Conservation (phyloP, 2,113 vertebrate species). For the Brachyhypopomus gauderio region DNA sequence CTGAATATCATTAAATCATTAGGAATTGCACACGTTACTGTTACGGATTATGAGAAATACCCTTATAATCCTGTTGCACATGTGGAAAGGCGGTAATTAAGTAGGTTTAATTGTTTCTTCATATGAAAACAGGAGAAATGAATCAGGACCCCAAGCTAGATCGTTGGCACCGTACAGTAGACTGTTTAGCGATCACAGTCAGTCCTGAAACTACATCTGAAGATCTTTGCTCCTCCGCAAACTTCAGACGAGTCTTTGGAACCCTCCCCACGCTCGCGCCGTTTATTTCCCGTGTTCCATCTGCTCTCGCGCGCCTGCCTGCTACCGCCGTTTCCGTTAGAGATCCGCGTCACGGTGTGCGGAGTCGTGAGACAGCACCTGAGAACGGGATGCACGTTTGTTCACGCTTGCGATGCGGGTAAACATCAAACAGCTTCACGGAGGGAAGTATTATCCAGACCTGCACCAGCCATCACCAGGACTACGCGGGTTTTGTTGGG, state of each 20-base stretch:
- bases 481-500: too few relatives aligned
- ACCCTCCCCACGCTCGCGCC: background rate
- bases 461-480: background rate
- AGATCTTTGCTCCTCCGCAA: background rate
- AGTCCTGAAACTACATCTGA: slow-evolving; percentile 2
- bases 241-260: background rate
- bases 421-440: slow-evolving; percentile 2
- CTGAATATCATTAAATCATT: too few relatives aligned
- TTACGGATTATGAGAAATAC: too few relatives aligned
- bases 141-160: background rate
- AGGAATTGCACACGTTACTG: too few relatives aligned
- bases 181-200: background rate
- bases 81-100: background rate
- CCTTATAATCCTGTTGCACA: too few relatives aligned
- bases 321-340: background rate
- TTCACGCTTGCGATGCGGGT: slow-evolving; percentile 7
- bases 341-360: background rate
- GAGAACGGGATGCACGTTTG: background rate
- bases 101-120: background rate
- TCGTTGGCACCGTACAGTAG: too few relatives aligned
- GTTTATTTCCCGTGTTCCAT: slow-evolving; percentile 30
- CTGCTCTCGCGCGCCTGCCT: background rate
- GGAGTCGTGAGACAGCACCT: too few relatives aligned
- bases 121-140: background rate
- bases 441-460: background rate